Evolutionary conservation across 2,113 vertebrate genomes (phyloP).

Genomic region (Todiramphus chloris): DNA sequence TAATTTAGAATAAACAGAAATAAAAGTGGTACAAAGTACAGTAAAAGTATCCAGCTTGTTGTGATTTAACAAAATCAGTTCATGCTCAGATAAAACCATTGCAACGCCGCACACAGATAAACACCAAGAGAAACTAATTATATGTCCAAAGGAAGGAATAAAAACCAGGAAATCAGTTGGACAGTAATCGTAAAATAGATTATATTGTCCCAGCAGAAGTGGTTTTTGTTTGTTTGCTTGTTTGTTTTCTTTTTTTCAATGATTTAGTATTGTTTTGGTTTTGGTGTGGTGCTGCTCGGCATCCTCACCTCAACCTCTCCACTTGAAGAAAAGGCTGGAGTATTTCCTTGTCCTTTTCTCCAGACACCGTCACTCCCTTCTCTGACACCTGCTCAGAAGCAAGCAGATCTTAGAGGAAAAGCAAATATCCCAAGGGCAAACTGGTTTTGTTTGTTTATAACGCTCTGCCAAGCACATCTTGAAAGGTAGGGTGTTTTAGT

Average conservation of each 20-base stretch:
- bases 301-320: not conserved
- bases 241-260: not conserved
- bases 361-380: not conserved
- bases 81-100: conserved; percentile 6
- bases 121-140: not conserved
- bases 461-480: not conserved
- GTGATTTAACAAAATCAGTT: conserved; percentile 39
- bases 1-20: conserved; percentile 38
- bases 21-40: conserved; percentile 29
- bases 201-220: not conserved
- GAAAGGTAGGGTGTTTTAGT: not conserved
- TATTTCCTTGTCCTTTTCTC: not conserved
- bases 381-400: not conserved
- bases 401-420: not conserved
- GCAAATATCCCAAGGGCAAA: not conserved
- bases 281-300: not conserved
- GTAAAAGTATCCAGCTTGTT: conserved; percentile 23
- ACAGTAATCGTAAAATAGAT: not conserved
- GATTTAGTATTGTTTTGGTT: not conserved
- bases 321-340: not conserved
- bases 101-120: not conserved
- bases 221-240: not conserved
- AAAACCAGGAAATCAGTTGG: not conserved
- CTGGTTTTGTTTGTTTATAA: not conserved
- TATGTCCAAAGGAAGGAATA: conserved; percentile 4